These are phyloP conservation scores for Caenorhabditis sp. DNA, from an alignment of 2,888 invertebrate species.

Conservation along the genomic window DNA sequence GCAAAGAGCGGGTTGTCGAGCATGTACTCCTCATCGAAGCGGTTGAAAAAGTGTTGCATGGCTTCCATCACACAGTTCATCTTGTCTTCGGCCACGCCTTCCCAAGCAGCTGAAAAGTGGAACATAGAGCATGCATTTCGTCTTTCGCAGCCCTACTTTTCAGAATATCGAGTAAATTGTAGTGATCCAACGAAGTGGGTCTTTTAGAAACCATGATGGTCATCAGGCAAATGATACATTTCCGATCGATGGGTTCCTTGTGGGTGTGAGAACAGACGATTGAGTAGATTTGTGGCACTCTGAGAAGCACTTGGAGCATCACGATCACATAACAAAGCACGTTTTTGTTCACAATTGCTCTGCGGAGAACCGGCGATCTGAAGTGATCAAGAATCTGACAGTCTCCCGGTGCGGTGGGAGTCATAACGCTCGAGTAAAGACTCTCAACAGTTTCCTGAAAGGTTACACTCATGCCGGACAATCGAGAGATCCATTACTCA, in stretches of 20 bases:
- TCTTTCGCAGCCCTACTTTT: background rate
- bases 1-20: background rate
- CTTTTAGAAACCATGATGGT: background rate
- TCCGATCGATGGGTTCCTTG: too few species aligned
- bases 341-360: conserved; percentile 15
- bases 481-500: too few species aligned
- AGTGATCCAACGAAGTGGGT: conserved; percentile 6
- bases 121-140: background rate
- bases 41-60: conserved; percentile 39
- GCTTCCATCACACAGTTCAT: conserved; percentile 39
- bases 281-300: conserved; percentile 35
- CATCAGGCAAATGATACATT: conserved; percentile 20
- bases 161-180: background rate
- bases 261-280: conserved; percentile 10
- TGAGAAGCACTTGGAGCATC: conserved; percentile 14
- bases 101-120: conserved; percentile 13
- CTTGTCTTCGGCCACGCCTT: background rate
- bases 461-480: too few species aligned
- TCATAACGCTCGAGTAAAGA: background rate
- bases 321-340: conserved; percentile 27
- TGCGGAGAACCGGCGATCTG: conserved; percentile 7
- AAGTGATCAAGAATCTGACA: conserved; percentile 10
- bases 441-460: conserved; percentile 8
- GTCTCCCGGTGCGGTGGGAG: background rate
- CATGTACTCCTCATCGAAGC: conserved; percentile 23